Base-by-base conservation (phyloP, 2,888 invertebrate genomes). In the Euplagia quadripunctaria region DNA sequence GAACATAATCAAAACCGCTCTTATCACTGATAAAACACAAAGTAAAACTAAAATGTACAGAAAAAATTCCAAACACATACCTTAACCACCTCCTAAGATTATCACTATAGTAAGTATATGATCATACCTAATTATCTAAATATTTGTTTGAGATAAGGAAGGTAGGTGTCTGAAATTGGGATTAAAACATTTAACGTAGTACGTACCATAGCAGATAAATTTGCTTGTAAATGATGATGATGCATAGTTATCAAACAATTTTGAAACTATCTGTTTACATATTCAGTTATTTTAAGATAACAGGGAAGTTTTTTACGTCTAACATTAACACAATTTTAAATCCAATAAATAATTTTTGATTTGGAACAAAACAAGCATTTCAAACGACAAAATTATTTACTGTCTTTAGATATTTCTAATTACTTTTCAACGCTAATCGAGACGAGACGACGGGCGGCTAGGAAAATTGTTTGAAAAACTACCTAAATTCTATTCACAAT, bases 261-360 rank as follows among this genome's bases (percentile, higher is more conserved):
- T 31, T 61, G 12, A 12, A 12, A 61, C 14, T 31, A 61, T 61
- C 61, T 61, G 61, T 61, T 61, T 58, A 20, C 55, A 11, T 20
- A n/a, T 64, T 64, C 16, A 41, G 41, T 64, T 64, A 64, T 42
- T 58, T 58, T 61, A 31, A 61, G 61, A 61, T 61, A 58, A 58
- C 20, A 12, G 20, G 5, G 11, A 2, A 58, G 20, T 58, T 31
- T 20, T 58, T 58, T 58, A 58, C 20, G 58, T 20, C 20, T 58
- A 20, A 58, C 11, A 20, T 20, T 58, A 58, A 20, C 5, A 61
- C 11, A 4, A 58, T 58, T 58, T 20, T 58, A 20, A 55, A 55
- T 16, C 55, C 31, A 31, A 31, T 2, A n/a, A n/a, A n/a, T n/a
- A n/a, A n/a, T n/a, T n/a, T n/a, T n/a, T n/a, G n/a, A n/a, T n/a